Evolutionary conservation across 2,113 vertebrate genomes (phyloP), one percentile per base, ranked within the genome.

Genomic region (Mus spicilegus): DNA sequence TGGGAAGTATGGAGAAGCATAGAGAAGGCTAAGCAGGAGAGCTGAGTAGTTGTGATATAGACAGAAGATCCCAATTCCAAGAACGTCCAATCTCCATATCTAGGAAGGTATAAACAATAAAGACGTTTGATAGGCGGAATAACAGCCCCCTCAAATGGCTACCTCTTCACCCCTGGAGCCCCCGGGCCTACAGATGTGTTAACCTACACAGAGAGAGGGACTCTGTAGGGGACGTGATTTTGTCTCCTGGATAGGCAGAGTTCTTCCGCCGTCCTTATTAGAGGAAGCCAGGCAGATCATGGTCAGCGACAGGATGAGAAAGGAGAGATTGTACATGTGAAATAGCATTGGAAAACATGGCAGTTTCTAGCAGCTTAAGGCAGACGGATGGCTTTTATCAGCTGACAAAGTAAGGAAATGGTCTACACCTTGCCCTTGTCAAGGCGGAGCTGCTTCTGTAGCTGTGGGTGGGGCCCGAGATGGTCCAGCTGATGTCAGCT

Each of bases 11-110:
- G 33, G 58, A 73, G 7, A 58, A 54, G 7, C 3, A 0, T 3
- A 24, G 46, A 72, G 8, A 77, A 51, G 49, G 30, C 3, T 7
- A 3, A 42, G 39, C 13, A 19, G 12, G 61, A 2, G 1, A 19
- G 28, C 8, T 4, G 36, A 61, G 17, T 17, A 3, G 1, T 0
- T 10, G 6, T 3, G 11, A 11, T 24, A 67, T 1, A 20, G 56
- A 70, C 3, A 72, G 86, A 30, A 86, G 51, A 39, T 26, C 12
- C 4, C 4, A 30, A 20, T 70, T 46, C 77, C 72, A 39, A 24
- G 46, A 58, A 17, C 6, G 46, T 7, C 56, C 3, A 10, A 16
- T 88, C 67, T 39, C 36, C 19, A 26, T 33, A 30, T 28, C 11
- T 28, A 46, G 26, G 67, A 58, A 42, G 49, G 20, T 16, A 0